Conservation (phyloP, 2,113 vertebrate species). For the Canis aureus region DNA sequence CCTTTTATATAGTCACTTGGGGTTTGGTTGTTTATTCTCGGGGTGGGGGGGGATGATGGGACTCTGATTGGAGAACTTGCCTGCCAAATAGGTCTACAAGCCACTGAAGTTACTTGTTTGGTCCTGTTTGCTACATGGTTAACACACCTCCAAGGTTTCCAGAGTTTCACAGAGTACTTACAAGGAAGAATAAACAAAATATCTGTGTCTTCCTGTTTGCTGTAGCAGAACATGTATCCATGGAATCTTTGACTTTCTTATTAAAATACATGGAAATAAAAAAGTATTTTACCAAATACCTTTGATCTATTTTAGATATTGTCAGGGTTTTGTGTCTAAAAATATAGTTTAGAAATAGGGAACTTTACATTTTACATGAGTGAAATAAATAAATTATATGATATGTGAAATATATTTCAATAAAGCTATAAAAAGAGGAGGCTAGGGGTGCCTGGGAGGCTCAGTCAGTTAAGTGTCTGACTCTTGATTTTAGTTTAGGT, state of each 20-base stretch:
- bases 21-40: background rate
- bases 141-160: background rate
- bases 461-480: background rate
- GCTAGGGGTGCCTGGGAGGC: background rate
- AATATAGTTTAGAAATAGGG: background rate
- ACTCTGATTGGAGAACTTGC: background rate
- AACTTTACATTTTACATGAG: background rate
- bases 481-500: background rate
- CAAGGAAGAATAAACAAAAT: background rate
- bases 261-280: background rate
- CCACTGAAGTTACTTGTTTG: background rate
- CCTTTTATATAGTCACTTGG: background rate
- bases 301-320: conserved; percentile 15
- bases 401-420: background rate
- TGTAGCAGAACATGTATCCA: background rate
- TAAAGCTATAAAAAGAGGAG: background rate
- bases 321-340: conserved; percentile 13
- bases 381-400: background rate
- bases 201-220: background rate
- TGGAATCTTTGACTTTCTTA: background rate
- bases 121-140: background rate
- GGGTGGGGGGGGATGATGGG: background rate
- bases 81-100: background rate
- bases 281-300: background rate
- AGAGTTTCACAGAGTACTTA: background rate